phyloP scores from a whole-genome alignment of 2,113 vertebrate species.

The Aplodontia rufa region DNA sequence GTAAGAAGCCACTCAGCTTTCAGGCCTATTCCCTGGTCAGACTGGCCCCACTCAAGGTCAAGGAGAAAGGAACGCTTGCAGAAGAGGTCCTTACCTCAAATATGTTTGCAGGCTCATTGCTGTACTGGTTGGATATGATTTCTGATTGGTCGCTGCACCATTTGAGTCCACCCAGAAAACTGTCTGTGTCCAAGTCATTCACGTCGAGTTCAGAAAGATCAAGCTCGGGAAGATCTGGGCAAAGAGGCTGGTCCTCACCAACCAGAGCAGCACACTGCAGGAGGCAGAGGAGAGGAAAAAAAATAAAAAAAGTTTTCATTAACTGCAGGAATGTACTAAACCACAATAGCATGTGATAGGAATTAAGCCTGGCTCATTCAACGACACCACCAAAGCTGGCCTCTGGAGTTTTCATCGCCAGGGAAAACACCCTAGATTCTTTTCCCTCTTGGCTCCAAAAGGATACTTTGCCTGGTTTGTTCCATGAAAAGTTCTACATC shows the following conservation, averaged over 20 bases:
- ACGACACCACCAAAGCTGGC: conserved; percentile 60
- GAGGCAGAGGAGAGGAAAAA: conserved; percentile 30
- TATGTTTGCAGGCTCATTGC: conserved; percentile 95
- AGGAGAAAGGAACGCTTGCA: conserved; percentile 19
- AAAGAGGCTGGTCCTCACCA: conserved; percentile 99
- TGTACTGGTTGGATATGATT: conserved; percentile 98
- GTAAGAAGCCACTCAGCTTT: not conserved
- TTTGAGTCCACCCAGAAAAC: conserved; percentile 98
- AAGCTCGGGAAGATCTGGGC: conserved; percentile 98
- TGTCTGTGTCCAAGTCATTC: conserved; percentile 97
- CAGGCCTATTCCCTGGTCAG: not conserved
- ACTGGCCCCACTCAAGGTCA: conserved; percentile 41
- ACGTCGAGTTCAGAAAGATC: conserved; percentile 99
- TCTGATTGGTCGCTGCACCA: conserved; percentile 99
- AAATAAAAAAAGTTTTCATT: conserved; percentile 63
- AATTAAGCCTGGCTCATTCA: conserved; percentile 79
- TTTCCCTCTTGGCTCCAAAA: conserved; percentile 19
- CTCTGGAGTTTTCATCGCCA: conserved; percentile 55
- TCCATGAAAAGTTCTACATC: not conserved
- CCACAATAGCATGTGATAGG: conserved; percentile 77
- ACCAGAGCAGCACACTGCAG: conserved; percentile 98
- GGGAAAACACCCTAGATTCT: conserved; percentile 39
- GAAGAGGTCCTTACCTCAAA: conserved; percentile 92
- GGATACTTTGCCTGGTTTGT: not conserved
- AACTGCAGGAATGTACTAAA: conserved; percentile 81